phyloP scores from a whole-genome alignment of 2,113 vertebrate species.

The Phalacrocorax pelagicus region DNA sequence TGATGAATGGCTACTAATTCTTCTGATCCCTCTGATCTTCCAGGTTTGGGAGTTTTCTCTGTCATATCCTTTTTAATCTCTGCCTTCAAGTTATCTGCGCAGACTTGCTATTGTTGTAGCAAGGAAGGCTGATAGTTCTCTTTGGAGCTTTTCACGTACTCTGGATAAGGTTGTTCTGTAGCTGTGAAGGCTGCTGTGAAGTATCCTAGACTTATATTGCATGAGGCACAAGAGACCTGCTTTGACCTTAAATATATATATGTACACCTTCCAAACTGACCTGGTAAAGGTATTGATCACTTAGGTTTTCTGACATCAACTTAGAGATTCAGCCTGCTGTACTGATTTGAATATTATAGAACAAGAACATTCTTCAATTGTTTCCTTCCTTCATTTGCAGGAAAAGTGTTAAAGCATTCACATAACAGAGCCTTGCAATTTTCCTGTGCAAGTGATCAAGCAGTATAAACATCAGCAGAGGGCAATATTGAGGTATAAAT shows the following conservation, averaged over 20 bases:
- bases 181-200: neutral
- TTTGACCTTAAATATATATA: neutral
- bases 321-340: neutral
- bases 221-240: neutral
- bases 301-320: neutral
- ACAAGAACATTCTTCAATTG: neutral
- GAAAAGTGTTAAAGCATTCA: neutral
- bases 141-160: neutral
- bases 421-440: accelerated
- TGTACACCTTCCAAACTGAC: neutral
- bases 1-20: neutral
- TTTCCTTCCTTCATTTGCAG: neutral
- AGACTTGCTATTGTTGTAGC: neutral
- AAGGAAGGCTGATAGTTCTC: neutral
- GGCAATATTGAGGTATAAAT: constrained; percentile 39
- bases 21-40: neutral
- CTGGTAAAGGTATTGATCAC: neutral
- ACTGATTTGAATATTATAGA: neutral
- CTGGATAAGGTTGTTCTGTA: neutral
- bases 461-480: constrained; percentile 33
- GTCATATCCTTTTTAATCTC: neutral
- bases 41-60: neutral
- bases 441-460: neutral
- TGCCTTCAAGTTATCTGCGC: neutral
- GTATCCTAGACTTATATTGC: neutral